phyloP scores from a whole-genome alignment of 1,140 invertebrate genomes.

The Heliconius melpomene region DNA sequence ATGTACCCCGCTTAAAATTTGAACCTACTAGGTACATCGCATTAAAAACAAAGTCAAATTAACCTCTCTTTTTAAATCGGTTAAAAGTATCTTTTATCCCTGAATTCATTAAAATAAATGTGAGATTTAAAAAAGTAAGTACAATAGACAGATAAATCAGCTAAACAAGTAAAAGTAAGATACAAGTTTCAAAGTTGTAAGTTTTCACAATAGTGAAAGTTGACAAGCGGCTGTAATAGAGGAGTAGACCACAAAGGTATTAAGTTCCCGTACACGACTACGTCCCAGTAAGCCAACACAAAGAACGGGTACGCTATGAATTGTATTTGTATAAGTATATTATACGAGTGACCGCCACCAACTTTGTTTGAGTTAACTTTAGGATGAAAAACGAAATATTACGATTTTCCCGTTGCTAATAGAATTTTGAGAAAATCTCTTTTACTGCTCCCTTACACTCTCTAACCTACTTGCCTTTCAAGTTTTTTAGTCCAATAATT shows the following conservation, averaged over 20 bases:
- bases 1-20: not conserved
- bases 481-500: no score
- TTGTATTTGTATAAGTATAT: not conserved
- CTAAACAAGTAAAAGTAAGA: constrained; percentile 19
- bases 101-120: not conserved
- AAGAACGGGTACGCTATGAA: constrained; percentile 7
- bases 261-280: constrained; percentile 31
- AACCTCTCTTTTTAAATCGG: no score
- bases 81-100: not conserved
- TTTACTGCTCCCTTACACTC: no score
- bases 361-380: no score
- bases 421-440: no score
- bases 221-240: constrained; percentile 22
- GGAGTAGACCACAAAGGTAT: constrained; percentile 34
- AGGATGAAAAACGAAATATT: no score
- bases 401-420: no score
- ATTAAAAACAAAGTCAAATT: no score
- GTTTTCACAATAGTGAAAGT: constrained; percentile 34
- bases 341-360: not conserved
- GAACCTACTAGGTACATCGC: no score
- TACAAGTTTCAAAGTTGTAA: constrained; percentile 17
- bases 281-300: constrained; percentile 27
- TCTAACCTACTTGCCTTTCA: no score
- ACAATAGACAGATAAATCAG: constrained; percentile 18
- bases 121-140: not conserved